These are phyloP conservation scores for Spodoptera picta DNA, from an alignment of 2,888 invertebrate genomes.

Conservation along the genomic window DNA sequence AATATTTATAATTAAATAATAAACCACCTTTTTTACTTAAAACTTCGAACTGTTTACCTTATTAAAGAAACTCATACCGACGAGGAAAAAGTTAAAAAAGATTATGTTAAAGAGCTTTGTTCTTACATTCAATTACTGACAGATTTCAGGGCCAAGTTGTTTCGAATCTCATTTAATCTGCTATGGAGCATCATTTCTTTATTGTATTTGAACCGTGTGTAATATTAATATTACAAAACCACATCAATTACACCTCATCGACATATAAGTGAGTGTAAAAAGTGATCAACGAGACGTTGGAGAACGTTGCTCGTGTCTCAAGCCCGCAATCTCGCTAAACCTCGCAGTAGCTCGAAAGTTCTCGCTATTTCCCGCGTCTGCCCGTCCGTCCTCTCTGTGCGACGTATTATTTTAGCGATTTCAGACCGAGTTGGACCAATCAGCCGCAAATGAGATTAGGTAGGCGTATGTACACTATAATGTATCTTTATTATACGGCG, in stretches of 20 bases:
- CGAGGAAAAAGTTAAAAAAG: slow-evolving; percentile 20
- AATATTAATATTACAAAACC: slow-evolving; percentile 37
- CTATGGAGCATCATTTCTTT: slow-evolving; percentile 26
- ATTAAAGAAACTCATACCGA: slow-evolving; percentile 8
- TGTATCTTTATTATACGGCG: slow-evolving; percentile 44
- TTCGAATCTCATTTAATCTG: slow-evolving; percentile 31
- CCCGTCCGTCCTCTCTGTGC: slow-evolving; percentile 4
- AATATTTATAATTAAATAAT: no score
- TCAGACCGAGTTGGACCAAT: slow-evolving; percentile 53
- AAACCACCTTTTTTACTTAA: not conserved
- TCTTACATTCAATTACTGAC: slow-evolving; percentile 38
- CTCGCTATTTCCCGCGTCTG: slow-evolving; percentile 23
- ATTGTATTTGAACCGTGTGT: slow-evolving; percentile 13
- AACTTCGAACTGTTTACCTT: slow-evolving; percentile 7
- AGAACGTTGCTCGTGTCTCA: slow-evolving; percentile 21
- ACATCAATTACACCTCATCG: slow-evolving; percentile 52
- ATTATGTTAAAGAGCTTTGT: slow-evolving; percentile 31
- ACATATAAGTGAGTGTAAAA: slow-evolving; percentile 45
- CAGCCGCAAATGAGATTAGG: slow-evolving; percentile 54
- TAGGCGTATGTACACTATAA: slow-evolving; percentile 38
- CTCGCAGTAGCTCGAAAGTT: slow-evolving; percentile 18
- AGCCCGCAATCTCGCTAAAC: slow-evolving; percentile 23
- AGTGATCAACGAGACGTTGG: slow-evolving; percentile 37
- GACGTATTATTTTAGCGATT: slow-evolving; percentile 55
- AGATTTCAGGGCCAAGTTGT: slow-evolving; percentile 21